A percentile compares a stretch with the other conserved stretches of the same genome.
Conservation (phyloP, 2,797 vertebrate genomes). For the Neoniphon sammara region DNA sequence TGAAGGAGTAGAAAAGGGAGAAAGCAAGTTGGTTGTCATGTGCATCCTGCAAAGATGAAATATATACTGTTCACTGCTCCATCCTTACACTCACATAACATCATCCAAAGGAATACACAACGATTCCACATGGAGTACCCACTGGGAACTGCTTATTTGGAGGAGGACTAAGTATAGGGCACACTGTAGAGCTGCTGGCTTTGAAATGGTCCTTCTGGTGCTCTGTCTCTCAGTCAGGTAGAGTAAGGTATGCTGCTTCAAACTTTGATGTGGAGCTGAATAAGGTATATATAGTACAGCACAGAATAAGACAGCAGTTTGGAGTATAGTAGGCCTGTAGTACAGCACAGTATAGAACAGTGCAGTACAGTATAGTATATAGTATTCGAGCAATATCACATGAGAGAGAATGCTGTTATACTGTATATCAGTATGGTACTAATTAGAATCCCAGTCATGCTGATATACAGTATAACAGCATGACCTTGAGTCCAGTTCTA, state of each 20-base stretch:
- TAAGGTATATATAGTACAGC: not conserved
- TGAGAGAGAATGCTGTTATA: no score
- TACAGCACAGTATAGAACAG: not conserved
- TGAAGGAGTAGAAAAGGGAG: not conserved
- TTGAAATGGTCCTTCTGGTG: slow-evolving; percentile 12
- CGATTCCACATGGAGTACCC: slow-evolving; percentile 15
- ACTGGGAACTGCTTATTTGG: slow-evolving; percentile 23
- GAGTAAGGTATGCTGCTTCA: slow-evolving; percentile 1
- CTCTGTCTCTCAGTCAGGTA: not conserved
- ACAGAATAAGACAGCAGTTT: not conserved
- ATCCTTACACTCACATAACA: slow-evolving; percentile 38
- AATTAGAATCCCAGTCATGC: no score
- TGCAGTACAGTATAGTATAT: not conserved
- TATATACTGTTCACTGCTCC: not conserved
- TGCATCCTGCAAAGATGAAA: slow-evolving; percentile 26
- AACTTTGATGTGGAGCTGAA: slow-evolving; percentile 3
- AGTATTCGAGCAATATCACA: no score
- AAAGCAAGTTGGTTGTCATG: slow-evolving; percentile 12
- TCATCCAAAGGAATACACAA: slow-evolving; percentile 55
- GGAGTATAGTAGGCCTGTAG: no score
- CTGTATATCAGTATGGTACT: no score
- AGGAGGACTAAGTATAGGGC: slow-evolving; percentile 1
- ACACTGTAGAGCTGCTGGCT: slow-evolving; percentile 1
- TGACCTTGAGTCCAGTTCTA: no score
- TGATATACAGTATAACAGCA: no score